Conservation (phyloP, 2,797 vertebrate species). For the Hypotaenidia philippensis region DNA sequence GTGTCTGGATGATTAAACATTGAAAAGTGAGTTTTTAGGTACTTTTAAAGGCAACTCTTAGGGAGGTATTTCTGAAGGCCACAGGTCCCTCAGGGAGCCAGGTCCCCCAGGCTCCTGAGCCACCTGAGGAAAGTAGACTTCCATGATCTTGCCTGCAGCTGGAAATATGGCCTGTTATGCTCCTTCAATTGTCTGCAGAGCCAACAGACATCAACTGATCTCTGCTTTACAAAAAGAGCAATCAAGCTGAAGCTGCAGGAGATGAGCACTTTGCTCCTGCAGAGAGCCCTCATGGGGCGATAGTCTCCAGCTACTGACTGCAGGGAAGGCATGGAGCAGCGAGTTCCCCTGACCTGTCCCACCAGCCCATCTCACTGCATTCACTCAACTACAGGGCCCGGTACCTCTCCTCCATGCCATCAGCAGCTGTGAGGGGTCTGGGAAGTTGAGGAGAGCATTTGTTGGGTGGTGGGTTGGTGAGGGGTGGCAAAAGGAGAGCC, state of each 20-base stretch:
- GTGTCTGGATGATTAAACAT: not conserved
- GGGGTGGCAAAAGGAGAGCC: not conserved
- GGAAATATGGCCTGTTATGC: not conserved
- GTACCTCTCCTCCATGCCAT: rapidly evolving
- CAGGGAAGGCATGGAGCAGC: not conserved
- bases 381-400: not conserved
- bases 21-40: not conserved
- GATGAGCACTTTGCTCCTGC: not conserved
- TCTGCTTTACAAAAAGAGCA: not conserved
- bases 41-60: not conserved
- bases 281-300: rapidly evolving
- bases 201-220: not conserved
- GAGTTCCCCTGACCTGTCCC: rapidly evolving
- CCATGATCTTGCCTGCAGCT: not conserved
- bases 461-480: not conserved
- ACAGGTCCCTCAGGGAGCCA: rapidly evolving
- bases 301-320: rapidly evolving
- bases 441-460: not conserved
- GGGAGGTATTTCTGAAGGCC: not conserved
- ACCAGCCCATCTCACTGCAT: rapidly evolving
- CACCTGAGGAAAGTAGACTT: not conserved
- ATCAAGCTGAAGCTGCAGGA: not conserved
- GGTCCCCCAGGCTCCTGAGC: not conserved
- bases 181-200: not conserved
- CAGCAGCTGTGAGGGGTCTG: not conserved